These are phyloP conservation scores for Drosophila neocordata DNA, from an alignment of 1,140 invertebrate genomes.

Conservation along the genomic window DNA sequence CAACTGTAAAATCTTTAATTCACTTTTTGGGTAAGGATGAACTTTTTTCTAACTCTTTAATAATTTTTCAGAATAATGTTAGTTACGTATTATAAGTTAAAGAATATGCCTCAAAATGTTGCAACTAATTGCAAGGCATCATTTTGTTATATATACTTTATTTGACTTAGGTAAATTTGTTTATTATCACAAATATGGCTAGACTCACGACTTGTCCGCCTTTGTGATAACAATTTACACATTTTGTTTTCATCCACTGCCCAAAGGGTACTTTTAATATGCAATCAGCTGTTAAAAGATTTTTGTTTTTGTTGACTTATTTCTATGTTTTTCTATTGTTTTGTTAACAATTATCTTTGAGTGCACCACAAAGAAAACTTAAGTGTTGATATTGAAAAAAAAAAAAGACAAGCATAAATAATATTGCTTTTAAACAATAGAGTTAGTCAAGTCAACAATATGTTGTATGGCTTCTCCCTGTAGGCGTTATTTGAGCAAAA, in stretches of 20 bases:
- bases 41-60: too few species aligned
- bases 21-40: too few species aligned
- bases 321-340: slow-evolving; percentile 11
- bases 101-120: too few species aligned
- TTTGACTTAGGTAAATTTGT: not conserved
- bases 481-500: not conserved
- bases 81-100: too few species aligned
- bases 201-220: not conserved
- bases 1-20: too few species aligned
- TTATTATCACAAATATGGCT: not conserved
- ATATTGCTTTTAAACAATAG: too few species aligned
- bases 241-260: not conserved
- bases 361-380: slow-evolving; percentile 22
- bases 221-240: not conserved
- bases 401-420: slow-evolving; percentile 10
- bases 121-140: too few species aligned
- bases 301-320: slow-evolving; percentile 16
- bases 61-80: too few species aligned
- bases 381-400: slow-evolving; percentile 33
- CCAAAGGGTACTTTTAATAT: not conserved
- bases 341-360: slow-evolving; percentile 34
- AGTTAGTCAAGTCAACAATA: too few species aligned
- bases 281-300: slow-evolving; percentile 40
- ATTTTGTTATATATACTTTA: not conserved
- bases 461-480: not conserved